phyloP scores from a whole-genome alignment of 2,113 vertebrate genomes.

The Acanthisitta chloris region DNA sequence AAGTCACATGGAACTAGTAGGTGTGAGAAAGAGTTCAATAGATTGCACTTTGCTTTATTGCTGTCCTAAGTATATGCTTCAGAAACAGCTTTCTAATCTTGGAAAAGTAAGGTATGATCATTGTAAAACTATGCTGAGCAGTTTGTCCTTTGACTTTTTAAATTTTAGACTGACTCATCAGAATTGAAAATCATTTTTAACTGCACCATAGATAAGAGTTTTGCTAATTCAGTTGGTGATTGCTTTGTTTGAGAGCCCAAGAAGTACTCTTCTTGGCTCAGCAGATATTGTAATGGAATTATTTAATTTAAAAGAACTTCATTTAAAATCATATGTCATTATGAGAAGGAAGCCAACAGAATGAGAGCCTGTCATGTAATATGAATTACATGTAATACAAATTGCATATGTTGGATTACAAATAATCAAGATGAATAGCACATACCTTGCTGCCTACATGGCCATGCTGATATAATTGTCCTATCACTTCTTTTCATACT shows the following conservation, averaged over 20 bases:
- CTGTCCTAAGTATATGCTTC: background rate
- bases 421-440: background rate
- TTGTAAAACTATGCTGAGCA: background rate
- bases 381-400: background rate
- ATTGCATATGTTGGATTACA: background rate
- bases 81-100: background rate
- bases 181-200: background rate
- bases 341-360: background rate
- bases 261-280: background rate
- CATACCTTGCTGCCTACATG: background rate
- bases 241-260: background rate
- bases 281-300: background rate
- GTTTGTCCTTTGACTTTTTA: conserved; percentile 24
- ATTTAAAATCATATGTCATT: background rate
- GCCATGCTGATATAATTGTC: background rate
- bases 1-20: background rate
- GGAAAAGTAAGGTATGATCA: background rate
- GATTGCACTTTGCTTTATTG: background rate
- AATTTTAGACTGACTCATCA: background rate
- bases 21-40: background rate
- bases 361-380: background rate
- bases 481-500: background rate
- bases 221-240: background rate
- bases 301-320: background rate
- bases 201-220: background rate